Evolutionary conservation across 2,797 vertebrate genomes (phyloP).

Genomic region (Phoebastria nigripes): DNA sequence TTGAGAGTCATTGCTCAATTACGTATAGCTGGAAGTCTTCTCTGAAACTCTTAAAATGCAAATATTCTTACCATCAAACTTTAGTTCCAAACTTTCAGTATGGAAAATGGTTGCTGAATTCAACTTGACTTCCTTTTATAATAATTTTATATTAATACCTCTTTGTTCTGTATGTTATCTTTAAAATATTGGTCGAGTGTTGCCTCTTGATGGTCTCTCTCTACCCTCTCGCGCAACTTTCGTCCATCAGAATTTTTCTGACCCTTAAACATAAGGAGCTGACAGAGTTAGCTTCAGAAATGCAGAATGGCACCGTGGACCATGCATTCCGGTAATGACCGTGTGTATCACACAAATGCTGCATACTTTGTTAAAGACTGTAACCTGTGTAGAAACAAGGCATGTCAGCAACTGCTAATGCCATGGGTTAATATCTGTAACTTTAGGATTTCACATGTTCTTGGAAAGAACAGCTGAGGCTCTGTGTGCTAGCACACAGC

Average conservation of each 20-base stretch:
- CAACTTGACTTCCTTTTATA: conserved; percentile 8
- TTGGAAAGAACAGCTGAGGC: background rate
- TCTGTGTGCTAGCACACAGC: background rate
- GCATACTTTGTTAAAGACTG: background rate
- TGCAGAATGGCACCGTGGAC: fast-evolving
- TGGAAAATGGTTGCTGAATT: conserved; percentile 46
- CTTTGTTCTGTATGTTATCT: background rate
- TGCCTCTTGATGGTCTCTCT: background rate
- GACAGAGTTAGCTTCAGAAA: background rate
- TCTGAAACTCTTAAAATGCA: background rate
- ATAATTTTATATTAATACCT: background rate
- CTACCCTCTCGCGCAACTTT: background rate
- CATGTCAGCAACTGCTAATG: background rate
- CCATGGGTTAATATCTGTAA: background rate
- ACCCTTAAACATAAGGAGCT: background rate
- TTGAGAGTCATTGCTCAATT: background rate
- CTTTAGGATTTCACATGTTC: background rate
- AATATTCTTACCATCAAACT: conserved; percentile 6
- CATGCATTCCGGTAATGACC: background rate
- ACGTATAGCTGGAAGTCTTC: background rate
- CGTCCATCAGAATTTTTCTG: background rate
- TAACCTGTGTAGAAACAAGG: background rate
- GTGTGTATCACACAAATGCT: background rate
- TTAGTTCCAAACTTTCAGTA: background rate
- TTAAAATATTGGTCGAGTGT: background rate